phyloP scores from a whole-genome alignment of 2,888 invertebrate species.

The Monopis laevigella region DNA sequence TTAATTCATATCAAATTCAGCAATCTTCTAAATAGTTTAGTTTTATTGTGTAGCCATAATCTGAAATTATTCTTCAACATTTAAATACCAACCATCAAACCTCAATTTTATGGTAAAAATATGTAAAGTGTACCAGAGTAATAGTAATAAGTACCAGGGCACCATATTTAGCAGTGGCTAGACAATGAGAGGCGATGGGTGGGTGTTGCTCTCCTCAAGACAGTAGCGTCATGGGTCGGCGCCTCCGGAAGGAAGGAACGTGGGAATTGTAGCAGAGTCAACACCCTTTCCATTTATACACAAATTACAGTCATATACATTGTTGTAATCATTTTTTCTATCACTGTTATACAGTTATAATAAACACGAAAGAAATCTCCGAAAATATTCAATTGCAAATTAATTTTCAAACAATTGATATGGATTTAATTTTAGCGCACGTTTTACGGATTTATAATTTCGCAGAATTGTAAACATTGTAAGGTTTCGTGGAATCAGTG shows the following conservation, averaged over 20 bases:
- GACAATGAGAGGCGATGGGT: slow-evolving; percentile 29
- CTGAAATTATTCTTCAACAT: too few species aligned
- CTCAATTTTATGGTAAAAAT: slow-evolving; percentile 4
- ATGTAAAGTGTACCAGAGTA: slow-evolving; percentile 3
- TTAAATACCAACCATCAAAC: too few species aligned
- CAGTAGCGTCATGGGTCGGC: slow-evolving; percentile 60
- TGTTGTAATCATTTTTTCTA: slow-evolving; percentile 10
- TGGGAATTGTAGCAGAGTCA: slow-evolving; percentile 35
- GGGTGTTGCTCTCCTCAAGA: slow-evolving; percentile 37
- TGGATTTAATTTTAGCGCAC: too few species aligned
- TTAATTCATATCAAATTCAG: too few species aligned
- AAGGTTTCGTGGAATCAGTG: too few species aligned
- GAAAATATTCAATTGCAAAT: too few species aligned
- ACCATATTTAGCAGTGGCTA: neutral
- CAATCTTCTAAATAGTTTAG: too few species aligned
- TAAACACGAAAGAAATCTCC: too few species aligned
- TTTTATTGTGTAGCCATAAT: too few species aligned
- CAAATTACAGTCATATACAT: slow-evolving; percentile 10
- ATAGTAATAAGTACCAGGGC: slow-evolving; percentile 1
- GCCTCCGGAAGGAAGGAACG: slow-evolving; percentile 58
- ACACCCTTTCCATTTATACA: slow-evolving; percentile 6
- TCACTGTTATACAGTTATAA: slow-evolving; percentile 5
- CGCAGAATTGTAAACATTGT: too few species aligned
- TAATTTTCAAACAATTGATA: too few species aligned
- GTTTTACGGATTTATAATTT: too few species aligned